These are phyloP conservation scores for Pseudococcus longispinus DNA, from an alignment of 2,888 invertebrate species.

Conservation along the genomic window DNA sequence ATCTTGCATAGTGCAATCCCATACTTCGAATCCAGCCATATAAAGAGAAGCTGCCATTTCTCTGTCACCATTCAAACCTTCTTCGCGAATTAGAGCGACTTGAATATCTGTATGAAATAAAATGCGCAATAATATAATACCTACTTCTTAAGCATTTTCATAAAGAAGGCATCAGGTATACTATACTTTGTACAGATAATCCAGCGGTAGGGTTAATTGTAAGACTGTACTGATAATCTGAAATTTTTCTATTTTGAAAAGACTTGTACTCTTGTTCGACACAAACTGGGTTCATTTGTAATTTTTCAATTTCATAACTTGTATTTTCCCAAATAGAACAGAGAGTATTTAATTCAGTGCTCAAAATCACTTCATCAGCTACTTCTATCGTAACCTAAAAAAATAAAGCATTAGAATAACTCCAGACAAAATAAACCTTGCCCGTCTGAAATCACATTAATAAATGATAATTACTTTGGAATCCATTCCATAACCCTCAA, in stretches of 20 bases:
- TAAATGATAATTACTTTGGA: slow-evolving; percentile 66
- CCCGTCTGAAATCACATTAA: not conserved
- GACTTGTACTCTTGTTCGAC: slow-evolving; percentile 79
- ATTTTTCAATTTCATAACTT: slow-evolving; percentile 85
- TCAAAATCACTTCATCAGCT: slow-evolving; percentile 36
- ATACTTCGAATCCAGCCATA: slow-evolving; percentile 88
- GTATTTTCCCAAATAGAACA: slow-evolving; percentile 90
- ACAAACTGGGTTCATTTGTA: slow-evolving; percentile 82
- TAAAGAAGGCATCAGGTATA: not conserved
- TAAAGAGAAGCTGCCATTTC: slow-evolving; percentile 94
- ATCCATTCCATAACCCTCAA: slow-evolving; percentile 72
- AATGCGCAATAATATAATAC: slow-evolving; percentile 16
- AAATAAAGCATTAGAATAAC: not conserved
- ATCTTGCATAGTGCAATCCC: slow-evolving; percentile 95
- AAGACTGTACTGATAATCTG: slow-evolving; percentile 67
- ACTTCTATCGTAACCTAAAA: slow-evolving; percentile 56
- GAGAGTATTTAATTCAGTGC: slow-evolving; percentile 41
- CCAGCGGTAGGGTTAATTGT: not conserved
- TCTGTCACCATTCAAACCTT: slow-evolving; percentile 95
- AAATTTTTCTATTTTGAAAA: slow-evolving; percentile 73
- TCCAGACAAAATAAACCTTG: not conserved
- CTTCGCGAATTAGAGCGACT: slow-evolving; percentile 93
- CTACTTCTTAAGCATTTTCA: not conserved
- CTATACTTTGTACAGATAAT: not conserved
- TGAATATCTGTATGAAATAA: slow-evolving; percentile 62